Percentiles rank a stretch among this genome's conserved stretches.
Conservation (phyloP, 2,797 vertebrate genomes). For the Tachyglossus aculeatus region DNA sequence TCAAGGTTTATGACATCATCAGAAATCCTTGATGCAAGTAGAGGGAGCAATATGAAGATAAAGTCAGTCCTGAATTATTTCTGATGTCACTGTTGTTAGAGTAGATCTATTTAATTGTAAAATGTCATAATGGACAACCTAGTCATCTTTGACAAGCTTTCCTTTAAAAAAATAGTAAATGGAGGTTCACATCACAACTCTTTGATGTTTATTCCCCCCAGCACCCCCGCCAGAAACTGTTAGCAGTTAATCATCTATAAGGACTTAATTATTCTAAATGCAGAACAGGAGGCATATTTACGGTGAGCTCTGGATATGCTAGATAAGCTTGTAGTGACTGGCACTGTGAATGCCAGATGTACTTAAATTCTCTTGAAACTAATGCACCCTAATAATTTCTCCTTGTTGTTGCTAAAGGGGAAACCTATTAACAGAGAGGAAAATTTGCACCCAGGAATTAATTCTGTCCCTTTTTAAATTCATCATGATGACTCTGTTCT, state of each 20-base stretch:
- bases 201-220: constrained; percentile 24
- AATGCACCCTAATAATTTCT: constrained; percentile 29
- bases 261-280: constrained; percentile 41
- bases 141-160: constrained; percentile 4
- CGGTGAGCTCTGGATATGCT: constrained; percentile 30
- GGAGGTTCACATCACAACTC: background rate
- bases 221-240: constrained; percentile 16
- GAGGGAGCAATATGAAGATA: background rate
- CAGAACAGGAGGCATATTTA: constrained; percentile 20
- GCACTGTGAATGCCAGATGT: background rate
- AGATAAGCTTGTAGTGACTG: constrained; percentile 45
- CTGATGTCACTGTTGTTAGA: background rate
- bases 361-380: constrained; percentile 12
- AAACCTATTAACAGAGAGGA: constrained; percentile 44
- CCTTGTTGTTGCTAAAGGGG: constrained; percentile 39
- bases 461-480: constrained; percentile 38
- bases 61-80: background rate
- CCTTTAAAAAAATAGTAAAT: constrained; percentile 12
- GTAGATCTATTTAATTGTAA: background rate
- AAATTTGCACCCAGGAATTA: constrained; percentile 51
- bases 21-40: background rate
- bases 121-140: background rate
- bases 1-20: background rate
- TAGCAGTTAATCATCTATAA: constrained; percentile 20
- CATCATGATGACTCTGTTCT: constrained; percentile 10